Percentiles rank a stretch among this genome's conserved stretches.
Conservation (phyloP, 2,888 invertebrate genomes). For the Candidula unifasciata region DNA sequence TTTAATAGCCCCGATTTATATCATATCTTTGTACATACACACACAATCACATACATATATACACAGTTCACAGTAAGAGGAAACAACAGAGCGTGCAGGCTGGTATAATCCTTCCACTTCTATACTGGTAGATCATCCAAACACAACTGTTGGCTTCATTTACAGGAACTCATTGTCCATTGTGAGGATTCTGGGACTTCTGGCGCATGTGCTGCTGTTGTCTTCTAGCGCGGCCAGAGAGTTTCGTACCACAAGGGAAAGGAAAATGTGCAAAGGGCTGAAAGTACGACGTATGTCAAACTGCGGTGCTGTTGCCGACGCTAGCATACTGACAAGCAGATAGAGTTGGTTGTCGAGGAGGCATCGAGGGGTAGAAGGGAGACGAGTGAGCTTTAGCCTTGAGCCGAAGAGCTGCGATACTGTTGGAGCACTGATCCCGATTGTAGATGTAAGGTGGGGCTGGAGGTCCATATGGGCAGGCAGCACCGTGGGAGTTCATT, state of each 20-base stretch:
- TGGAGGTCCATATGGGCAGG: conserved; percentile 92
- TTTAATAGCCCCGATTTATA: too few species aligned
- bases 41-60: neutral
- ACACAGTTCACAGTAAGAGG: neutral
- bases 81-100: too few species aligned
- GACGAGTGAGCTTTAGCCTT: conserved; percentile 88
- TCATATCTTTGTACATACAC: too few species aligned
- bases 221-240: neutral
- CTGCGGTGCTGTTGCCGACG: conserved; percentile 74
- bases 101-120: too few species aligned
- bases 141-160: too few species aligned
- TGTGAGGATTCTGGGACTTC: conserved; percentile 6
- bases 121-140: too few species aligned
- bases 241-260: conserved; percentile 7
- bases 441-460: conserved; percentile 87
- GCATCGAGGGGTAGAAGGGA: conserved; percentile 73
- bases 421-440: conserved; percentile 86
- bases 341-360: conserved; percentile 76
- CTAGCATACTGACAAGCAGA: conserved; percentile 79
- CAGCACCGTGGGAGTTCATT: conserved; percentile 71
- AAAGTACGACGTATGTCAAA: conserved; percentile 58
- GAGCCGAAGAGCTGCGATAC: conserved; percentile 92
- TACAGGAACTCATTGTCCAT: too few species aligned
- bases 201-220: neutral
- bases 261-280: neutral